Evolutionary conservation across 2,113 vertebrate genomes (phyloP), one percentile per base, ranked within the genome.

Genomic region (Andinoacara biseriatus): DNA sequence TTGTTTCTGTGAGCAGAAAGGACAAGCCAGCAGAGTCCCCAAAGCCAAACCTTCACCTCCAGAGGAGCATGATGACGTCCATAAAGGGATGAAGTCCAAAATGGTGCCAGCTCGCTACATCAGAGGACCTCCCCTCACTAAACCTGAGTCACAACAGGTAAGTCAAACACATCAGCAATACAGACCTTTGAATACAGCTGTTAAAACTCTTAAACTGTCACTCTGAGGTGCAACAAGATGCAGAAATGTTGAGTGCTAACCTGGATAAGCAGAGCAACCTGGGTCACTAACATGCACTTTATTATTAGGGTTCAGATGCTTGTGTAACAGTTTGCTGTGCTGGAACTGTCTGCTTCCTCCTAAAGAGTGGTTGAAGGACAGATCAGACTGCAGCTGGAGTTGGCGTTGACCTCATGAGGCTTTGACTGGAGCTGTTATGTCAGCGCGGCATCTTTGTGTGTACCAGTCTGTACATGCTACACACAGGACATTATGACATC

Each of bases 1-100:
- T 72, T 54, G 46, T 54, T 72, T 72, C 26, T 26, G 9, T 60
- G 58, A 56, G 17, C 90, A 95, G 94, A 90, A 83, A 76, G 90
- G 79, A 83, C 80, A 54, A 85, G 86, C 78, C 49, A 79, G 65
- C 76, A 59, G 85, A 7, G 1, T 76, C 10, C 18, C 72, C 65
- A 84, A 76, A 88, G 76, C 83, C 72, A 84, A 75, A 18, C 26
- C 75, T 43, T 33, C 5, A 10, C 38, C 58, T n/a, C 10, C 5
- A 18, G 52, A 83, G 40, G 40, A 6, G 31, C 81, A 86, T 3
- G 81, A 90, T 2, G 85, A 78, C 1, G 62, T 77, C 18, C 58
- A 67, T 10, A 78, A 76, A 24, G 7, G n/a, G 22, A 56, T 0
- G n/a, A 93, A 60, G 76, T 1, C 62, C 18, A 91, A 80, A 87